A percentile compares a stretch with the other conserved stretches of the same genome.
These are phyloP conservation scores for Colinus virginianus DNA, from an alignment of 2,113 vertebrate species.

Conservation along the genomic window DNA sequence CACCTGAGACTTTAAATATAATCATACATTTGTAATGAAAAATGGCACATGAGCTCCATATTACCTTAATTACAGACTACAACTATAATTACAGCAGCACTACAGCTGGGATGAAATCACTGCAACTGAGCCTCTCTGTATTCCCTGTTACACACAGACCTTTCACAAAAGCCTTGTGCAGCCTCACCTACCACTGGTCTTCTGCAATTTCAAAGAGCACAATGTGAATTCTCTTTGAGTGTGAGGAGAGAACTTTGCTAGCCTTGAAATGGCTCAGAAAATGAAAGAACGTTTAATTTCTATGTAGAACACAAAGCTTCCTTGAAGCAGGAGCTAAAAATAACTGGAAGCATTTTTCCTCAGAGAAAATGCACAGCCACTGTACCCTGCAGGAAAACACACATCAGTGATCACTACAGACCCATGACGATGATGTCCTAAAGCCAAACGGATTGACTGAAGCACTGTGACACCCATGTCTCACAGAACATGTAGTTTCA, in stretches of 20 bases:
- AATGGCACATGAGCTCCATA: background rate
- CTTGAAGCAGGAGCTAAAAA: slow-evolving; percentile 14
- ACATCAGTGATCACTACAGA: background rate
- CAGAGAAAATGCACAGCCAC: background rate
- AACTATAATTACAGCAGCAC: slow-evolving; percentile 5
- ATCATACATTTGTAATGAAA: slow-evolving; percentile 9
- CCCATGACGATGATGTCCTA: background rate
- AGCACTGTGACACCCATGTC: background rate
- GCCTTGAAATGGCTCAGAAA: background rate
- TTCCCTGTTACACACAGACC: background rate
- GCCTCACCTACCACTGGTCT: background rate
- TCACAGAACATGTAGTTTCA: background rate
- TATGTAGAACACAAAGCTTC: background rate
- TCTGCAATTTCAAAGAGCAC: background rate
- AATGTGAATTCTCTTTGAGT: background rate
- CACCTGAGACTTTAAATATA: slow-evolving; percentile 40
- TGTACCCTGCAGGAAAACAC: background rate
- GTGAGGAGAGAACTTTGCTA: background rate
- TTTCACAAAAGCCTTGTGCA: background rate
- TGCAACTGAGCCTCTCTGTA: background rate
- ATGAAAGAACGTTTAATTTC: background rate
- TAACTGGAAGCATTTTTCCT: background rate
- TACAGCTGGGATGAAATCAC: background rate
- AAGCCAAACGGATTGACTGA: background rate
- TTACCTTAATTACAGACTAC: slow-evolving; percentile 32